These are phyloP conservation scores for Megaptera novaeangliae DNA, from an alignment of 2,113 vertebrate genomes.

Conservation along the genomic window DNA sequence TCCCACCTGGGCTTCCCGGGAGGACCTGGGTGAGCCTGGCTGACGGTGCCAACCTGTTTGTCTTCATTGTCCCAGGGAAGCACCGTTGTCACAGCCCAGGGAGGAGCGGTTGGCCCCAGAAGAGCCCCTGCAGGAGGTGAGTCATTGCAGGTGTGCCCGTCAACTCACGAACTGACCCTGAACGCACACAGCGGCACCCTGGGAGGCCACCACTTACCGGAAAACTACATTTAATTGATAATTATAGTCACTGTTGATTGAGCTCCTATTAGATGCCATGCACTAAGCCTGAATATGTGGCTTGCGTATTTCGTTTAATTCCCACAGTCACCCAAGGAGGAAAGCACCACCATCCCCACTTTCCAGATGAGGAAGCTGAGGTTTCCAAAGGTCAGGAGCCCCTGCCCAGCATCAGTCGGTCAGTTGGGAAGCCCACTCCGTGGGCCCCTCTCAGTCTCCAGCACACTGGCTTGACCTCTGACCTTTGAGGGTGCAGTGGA, in stretches of 20 bases:
- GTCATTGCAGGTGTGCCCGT: background rate
- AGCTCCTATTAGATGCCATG: accelerated
- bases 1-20: background rate
- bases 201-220: accelerated
- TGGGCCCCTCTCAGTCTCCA: background rate
- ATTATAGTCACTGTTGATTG: accelerated
- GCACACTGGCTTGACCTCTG: background rate
- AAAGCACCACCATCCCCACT: background rate
- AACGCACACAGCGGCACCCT: background rate
- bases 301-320: too few relatives aligned
- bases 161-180: background rate
- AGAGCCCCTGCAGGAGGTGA: background rate
- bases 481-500: background rate
- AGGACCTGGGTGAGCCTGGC: background rate
- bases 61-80: background rate
- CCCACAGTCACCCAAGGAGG: background rate
- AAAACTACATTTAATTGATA: accelerated
- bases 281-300: accelerated
- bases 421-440: background rate
- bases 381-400: background rate
- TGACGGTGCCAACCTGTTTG: background rate
- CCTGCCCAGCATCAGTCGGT: too few relatives aligned
- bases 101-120: background rate
- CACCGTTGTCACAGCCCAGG: background rate
- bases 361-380: background rate